These are phyloP conservation scores for Tenualosa thibaudeaui DNA, from an alignment of 2,797 vertebrate species.

Conservation along the genomic window DNA sequence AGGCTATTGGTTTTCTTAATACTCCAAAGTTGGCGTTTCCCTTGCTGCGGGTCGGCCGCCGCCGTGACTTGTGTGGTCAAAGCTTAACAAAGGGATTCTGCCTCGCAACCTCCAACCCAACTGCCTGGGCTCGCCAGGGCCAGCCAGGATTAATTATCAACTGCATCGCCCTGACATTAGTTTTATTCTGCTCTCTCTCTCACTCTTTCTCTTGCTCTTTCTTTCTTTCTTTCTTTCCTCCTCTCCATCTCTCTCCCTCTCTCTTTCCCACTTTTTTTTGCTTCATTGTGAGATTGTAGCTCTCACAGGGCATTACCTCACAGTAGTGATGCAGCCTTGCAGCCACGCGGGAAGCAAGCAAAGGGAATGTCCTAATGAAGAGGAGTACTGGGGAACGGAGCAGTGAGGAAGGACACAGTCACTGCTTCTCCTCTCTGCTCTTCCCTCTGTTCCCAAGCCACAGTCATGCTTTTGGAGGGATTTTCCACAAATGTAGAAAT, in stretches of 20 bases:
- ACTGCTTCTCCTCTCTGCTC: neutral
- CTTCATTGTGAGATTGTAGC: constrained; percentile 4
- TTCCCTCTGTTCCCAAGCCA: neutral
- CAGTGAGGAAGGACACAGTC: neutral
- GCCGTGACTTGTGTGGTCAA: constrained; percentile 91
- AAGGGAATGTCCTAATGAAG: neutral
- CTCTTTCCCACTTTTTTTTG: neutral
- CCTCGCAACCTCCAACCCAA: constrained; percentile 72
- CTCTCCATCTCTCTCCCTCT: neutral
- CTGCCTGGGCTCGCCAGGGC: constrained; percentile 60
- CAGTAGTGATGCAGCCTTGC: neutral
- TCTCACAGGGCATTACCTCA: neutral
- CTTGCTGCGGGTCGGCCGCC: constrained; percentile 79
- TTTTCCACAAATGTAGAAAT: neutral
- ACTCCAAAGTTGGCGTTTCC: constrained; percentile 96
- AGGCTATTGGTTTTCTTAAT: constrained; percentile 99
- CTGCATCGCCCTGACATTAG: constrained; percentile 69
- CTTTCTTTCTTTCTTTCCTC: neutral
- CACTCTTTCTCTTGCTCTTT: constrained; percentile 50
- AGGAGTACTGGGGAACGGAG: neutral
- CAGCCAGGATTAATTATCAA: constrained; percentile 79
- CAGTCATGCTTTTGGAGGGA: neutral
- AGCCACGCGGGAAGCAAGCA: neutral
- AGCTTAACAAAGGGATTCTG: constrained; percentile 88
- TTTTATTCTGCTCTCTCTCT: constrained; percentile 66